phyloP scores from a whole-genome alignment of 2,797 vertebrate species.

The Galaxias olidus region DNA sequence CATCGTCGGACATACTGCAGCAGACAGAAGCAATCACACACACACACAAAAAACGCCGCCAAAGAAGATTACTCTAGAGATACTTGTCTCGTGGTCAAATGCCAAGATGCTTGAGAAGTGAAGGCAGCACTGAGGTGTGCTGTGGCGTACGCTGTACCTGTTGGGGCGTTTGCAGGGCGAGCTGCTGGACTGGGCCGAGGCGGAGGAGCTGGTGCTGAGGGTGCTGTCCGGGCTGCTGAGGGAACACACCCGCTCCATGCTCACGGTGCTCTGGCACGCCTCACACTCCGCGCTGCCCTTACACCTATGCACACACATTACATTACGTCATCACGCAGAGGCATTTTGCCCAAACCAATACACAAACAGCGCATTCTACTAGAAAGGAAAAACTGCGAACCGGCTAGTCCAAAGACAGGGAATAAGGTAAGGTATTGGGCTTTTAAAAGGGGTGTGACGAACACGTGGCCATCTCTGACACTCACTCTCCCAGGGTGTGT shows the following conservation, averaged over 20 bases:
- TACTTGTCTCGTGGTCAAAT: no score
- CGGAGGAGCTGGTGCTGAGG: slow-evolving; percentile 91
- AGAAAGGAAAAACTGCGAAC: no score
- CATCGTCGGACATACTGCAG: slow-evolving; percentile 93
- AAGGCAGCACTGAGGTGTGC: background rate
- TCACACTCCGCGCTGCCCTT: slow-evolving; percentile 93
- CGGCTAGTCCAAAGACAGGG: no score
- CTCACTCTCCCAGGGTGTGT: slow-evolving; percentile 88
- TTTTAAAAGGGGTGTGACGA: background rate
- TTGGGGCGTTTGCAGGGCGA: slow-evolving; percentile 94
- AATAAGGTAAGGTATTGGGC: background rate
- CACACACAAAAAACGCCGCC: slow-evolving; percentile 2
- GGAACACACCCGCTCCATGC: slow-evolving; percentile 94
- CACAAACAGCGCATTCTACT: no score
- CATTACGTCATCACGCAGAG: no score
- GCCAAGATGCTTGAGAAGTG: no score
- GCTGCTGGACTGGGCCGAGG: slow-evolving; percentile 87
- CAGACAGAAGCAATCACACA: slow-evolving; percentile 16
- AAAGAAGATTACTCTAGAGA: background rate
- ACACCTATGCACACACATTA: slow-evolving; percentile 78
- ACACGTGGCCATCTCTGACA: slow-evolving; percentile 8
- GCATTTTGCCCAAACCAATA: background rate
- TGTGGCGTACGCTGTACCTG: slow-evolving; percentile 75
- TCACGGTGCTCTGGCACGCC: slow-evolving; percentile 95
- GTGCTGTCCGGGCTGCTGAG: slow-evolving; percentile 97